Conservation (phyloP, 2,113 vertebrate species). For the Pimephales promelas region DNA sequence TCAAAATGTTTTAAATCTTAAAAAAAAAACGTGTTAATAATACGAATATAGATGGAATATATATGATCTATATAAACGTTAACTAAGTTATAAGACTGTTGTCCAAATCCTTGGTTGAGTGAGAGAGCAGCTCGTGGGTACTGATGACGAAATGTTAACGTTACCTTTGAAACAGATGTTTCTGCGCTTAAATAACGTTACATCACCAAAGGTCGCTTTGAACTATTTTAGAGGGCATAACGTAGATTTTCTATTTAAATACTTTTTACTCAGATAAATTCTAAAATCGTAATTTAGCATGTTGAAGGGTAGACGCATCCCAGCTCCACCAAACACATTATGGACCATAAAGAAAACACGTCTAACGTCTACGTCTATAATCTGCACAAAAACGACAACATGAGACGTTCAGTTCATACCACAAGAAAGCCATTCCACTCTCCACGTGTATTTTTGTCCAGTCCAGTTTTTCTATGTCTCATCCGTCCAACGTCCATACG, state of each 20-base stretch:
- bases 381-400: not conserved
- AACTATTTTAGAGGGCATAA: not conserved
- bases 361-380: not conserved
- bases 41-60: not conserved
- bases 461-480: not conserved
- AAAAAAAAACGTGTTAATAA: too few relatives aligned
- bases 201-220: not conserved
- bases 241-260: not conserved
- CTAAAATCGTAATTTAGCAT: not conserved
- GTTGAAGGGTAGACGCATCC: not conserved
- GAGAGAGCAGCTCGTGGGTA: not conserved
- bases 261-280: not conserved
- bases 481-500: not conserved
- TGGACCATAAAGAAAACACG: not conserved
- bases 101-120: not conserved
- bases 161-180: constrained; percentile 11
- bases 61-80: too few relatives aligned
- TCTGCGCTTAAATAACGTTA: not conserved
- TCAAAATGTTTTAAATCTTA: not conserved
- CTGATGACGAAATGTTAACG: constrained; percentile 16
- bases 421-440: not conserved
- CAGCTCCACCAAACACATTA: not conserved
- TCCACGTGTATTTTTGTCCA: not conserved
- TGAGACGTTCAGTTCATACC: not conserved
- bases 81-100: too few relatives aligned